Evolutionary conservation across 53 echinoderm and acorn worm genomes (phyloP).

Genomic region (Apostichopus leukothele): DNA sequence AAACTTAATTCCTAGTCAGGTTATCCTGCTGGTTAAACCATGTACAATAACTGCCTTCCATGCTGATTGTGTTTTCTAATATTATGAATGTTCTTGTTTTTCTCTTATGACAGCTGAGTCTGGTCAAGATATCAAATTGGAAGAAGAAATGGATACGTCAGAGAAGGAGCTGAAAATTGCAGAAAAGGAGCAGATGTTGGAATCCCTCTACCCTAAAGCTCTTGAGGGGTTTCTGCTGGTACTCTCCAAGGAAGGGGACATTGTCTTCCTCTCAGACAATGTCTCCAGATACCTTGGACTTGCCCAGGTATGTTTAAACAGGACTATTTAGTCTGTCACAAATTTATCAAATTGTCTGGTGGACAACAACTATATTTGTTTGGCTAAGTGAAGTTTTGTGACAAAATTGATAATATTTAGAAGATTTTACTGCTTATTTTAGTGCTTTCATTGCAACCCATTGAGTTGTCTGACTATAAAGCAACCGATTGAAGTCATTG

Average conservation of each 20-base stretch:
- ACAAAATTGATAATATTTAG: too few relatives aligned
- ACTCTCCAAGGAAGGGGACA: slow-evolving; percentile 91
- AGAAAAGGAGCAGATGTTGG: slow-evolving; percentile 44
- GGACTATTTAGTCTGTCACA: neutral
- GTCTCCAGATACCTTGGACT: slow-evolving; percentile 88
- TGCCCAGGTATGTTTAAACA: slow-evolving; percentile 69
- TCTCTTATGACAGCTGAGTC: neutral
- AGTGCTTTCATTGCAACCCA: too few relatives aligned
- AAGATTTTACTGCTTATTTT: too few relatives aligned
- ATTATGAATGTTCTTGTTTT: too few relatives aligned
- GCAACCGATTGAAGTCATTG: too few relatives aligned
- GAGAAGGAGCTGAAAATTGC: slow-evolving; percentile 7
- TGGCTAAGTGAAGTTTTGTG: too few relatives aligned
- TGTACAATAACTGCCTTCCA: too few relatives aligned
- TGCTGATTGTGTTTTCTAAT: too few relatives aligned
- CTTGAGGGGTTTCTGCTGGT: slow-evolving; percentile 87
- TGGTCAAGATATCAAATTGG: slow-evolving; percentile 34
- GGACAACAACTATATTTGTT: neutral
- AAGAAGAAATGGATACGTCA: neutral
- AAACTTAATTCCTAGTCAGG: too few relatives aligned
- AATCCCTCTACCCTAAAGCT: slow-evolving; percentile 83
- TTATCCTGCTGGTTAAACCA: too few relatives aligned
- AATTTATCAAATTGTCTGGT: neutral
- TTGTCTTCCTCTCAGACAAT: slow-evolving; percentile 89
- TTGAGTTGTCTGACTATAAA: too few relatives aligned